Conservation (phyloP, 1,140 invertebrate genomes). For the Magallana ariakensis region DNA sequence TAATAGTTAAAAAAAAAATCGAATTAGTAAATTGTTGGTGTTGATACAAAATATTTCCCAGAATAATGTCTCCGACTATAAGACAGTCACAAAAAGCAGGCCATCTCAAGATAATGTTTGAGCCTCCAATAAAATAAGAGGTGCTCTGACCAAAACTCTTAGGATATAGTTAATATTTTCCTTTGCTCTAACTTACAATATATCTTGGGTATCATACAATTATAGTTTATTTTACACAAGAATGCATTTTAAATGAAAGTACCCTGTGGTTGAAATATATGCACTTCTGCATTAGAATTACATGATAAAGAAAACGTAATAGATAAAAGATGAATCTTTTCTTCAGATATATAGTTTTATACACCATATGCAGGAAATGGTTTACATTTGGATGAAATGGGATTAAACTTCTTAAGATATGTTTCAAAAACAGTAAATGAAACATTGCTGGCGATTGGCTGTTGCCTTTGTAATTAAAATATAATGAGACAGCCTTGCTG, state of each 20-base stretch:
- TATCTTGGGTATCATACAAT: too few species aligned
- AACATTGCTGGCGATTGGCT: not conserved
- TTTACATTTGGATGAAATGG: too few species aligned
- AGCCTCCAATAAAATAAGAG: not conserved
- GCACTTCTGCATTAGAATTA: not conserved
- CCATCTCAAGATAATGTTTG: not conserved
- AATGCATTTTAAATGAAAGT: too few species aligned
- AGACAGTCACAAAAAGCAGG: conserved; percentile 9
- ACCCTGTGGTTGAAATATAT: too few species aligned
- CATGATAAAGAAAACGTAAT: not conserved
- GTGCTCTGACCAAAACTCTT: not conserved
- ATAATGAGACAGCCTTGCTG: not conserved
- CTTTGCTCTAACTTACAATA: too few species aligned
- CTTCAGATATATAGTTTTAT: not conserved
- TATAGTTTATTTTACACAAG: too few species aligned
- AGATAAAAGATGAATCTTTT: not conserved
- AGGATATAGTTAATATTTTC: too few species aligned
- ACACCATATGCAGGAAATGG: too few species aligned
- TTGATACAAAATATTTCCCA: conserved; percentile 5
- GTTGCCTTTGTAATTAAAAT: not conserved
- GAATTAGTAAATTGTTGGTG: conserved; percentile 16
- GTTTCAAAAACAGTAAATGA: not conserved
- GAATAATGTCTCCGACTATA: not conserved
- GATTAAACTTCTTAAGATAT: too few species aligned
- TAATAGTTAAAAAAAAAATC: conserved; percentile 24